These are phyloP conservation scores for Tenrec ecaudatus DNA, from an alignment of 2,113 vertebrate species.

Conservation along the genomic window DNA sequence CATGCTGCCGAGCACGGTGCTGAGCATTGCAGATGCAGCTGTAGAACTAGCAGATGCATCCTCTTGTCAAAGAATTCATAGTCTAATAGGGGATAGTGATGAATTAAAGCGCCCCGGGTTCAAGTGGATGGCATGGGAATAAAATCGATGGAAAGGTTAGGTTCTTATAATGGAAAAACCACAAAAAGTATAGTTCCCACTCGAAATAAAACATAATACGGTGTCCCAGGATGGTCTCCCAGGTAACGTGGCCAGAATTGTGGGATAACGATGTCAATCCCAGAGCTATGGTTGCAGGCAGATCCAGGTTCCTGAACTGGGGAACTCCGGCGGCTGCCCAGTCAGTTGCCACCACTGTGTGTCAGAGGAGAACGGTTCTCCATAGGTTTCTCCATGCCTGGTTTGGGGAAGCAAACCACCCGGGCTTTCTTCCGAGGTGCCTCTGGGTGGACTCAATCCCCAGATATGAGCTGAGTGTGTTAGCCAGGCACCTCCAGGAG, in stretches of 20 bases:
- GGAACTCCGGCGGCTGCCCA: too few relatives aligned
- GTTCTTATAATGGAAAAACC: background rate
- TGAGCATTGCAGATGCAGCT: background rate
- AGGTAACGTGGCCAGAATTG: rapidly evolving
- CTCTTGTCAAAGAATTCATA: background rate
- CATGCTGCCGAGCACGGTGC: too few relatives aligned
- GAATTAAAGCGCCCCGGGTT: background rate
- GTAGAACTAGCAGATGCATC: too few relatives aligned
- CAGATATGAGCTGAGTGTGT: background rate
- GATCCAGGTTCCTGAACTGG: rapidly evolving
- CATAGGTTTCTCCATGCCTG: background rate
- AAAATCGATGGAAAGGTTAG: background rate
- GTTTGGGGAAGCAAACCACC: background rate
- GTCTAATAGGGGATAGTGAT: background rate
- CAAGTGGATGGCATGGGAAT: background rate
- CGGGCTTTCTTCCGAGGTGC: background rate
- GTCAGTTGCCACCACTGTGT: background rate
- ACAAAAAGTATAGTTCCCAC: background rate
- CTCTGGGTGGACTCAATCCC: background rate
- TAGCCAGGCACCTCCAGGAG: background rate
- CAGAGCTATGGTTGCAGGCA: background rate
- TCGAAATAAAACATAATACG: background rate
- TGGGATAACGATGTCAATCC: background rate
- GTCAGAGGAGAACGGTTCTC: background rate
- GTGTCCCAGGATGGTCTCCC: background rate